A percentile compares a stretch with the other conserved stretches of the same genome.
Conservation (phyloP, 2,797 vertebrate species). For the Cossypha caffra region DNA sequence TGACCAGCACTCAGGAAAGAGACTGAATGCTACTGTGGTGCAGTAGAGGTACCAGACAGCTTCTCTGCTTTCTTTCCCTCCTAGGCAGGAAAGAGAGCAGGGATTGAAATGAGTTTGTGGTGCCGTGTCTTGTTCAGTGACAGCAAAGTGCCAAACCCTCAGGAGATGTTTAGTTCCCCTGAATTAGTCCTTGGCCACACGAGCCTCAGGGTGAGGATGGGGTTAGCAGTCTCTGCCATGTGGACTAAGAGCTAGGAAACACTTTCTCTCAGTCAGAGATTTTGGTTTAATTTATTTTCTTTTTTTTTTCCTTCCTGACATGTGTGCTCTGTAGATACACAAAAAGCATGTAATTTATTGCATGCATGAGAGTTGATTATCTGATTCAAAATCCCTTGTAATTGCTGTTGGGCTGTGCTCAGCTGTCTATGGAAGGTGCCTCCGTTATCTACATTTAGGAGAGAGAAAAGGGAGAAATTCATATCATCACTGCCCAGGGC, state of each 20-base stretch:
- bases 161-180: background rate
- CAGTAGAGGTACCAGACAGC: background rate
- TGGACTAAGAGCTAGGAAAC: background rate
- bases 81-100: background rate
- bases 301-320: background rate
- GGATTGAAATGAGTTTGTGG: background rate
- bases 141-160: background rate
- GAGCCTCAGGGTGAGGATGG: background rate
- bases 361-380: conserved; percentile 1
- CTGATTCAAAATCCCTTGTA: background rate
- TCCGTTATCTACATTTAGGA: background rate
- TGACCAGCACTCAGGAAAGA: background rate
- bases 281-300: background rate
- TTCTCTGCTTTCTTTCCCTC: background rate
- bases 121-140: background rate
- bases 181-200: background rate
- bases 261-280: background rate
- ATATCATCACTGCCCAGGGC: background rate
- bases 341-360: conserved; percentile 4
- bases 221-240: background rate
- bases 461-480: background rate
- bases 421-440: background rate
- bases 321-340: background rate
- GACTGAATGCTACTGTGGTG: background rate
- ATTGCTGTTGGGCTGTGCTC: background rate